These are phyloP conservation scores for Onychomys leucogaster DNA, from an alignment of 2,797 vertebrate genomes.

Conservation along the genomic window DNA sequence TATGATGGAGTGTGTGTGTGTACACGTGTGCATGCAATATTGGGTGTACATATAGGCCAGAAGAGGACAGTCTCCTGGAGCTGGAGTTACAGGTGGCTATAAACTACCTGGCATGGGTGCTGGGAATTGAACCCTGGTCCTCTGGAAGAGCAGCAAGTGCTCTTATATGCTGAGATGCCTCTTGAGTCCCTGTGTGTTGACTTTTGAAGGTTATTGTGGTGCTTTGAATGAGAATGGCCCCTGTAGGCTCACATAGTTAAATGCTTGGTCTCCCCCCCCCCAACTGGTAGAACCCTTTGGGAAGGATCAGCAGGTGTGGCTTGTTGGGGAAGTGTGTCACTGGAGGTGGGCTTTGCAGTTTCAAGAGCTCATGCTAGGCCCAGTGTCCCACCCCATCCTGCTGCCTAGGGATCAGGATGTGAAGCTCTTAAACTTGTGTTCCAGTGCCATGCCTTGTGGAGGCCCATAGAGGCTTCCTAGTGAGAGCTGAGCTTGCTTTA, in stretches of 20 bases:
- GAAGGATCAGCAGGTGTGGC: not conserved
- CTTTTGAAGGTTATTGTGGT: not conserved
- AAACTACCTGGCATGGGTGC: not conserved
- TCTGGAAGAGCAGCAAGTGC: not conserved
- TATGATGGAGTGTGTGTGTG: not conserved
- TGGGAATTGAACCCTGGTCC: not conserved
- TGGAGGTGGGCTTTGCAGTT: not conserved
- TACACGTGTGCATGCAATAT: not conserved
- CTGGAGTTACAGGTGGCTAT: not conserved
- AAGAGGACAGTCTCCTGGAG: not conserved
- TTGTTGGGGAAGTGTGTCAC: not conserved
- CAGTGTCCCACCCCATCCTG: not conserved
- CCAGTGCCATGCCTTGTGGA: too few relatives aligned
- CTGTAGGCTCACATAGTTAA: not conserved
- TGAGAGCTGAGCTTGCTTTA: too few relatives aligned
- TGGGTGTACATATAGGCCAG: too few relatives aligned
- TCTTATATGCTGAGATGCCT: not conserved
- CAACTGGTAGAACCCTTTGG: not conserved
- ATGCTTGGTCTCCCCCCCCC: not conserved
- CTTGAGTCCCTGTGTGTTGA: not conserved
- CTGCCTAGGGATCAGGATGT: not conserved
- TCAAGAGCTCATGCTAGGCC: not conserved
- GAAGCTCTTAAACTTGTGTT: not conserved
- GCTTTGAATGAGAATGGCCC: not conserved
- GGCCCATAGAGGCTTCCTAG: too few relatives aligned